A percentile compares a stretch with the other conserved stretches of the same genome.
These are phyloP conservation scores for Eidolon dupreanum DNA, from an alignment of 2,797 vertebrate genomes.

Conservation along the genomic window DNA sequence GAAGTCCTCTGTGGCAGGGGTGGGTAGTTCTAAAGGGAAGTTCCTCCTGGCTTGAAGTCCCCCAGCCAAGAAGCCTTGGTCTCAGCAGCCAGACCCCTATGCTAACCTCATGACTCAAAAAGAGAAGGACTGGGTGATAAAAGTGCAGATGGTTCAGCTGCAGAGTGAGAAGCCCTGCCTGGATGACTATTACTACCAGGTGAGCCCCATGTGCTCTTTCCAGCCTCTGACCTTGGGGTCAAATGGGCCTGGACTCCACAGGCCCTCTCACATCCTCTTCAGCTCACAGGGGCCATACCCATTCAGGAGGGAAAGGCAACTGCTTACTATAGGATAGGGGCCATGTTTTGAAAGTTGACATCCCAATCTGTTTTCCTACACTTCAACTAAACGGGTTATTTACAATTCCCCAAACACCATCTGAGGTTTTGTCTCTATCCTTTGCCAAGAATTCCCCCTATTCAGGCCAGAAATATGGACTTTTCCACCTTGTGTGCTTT, in stretches of 20 bases:
- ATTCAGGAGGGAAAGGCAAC: neutral
- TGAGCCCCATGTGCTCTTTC: constrained; percentile 63
- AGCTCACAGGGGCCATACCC: neutral
- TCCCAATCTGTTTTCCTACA: neutral
- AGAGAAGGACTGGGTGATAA: constrained; percentile 97
- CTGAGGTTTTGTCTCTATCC: neutral
- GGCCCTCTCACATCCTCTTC: neutral
- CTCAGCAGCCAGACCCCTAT: constrained; percentile 88
- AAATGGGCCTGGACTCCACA: neutral
- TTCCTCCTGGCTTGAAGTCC: constrained; percentile 65
- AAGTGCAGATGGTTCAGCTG: constrained; percentile 96
- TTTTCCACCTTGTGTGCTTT: neutral
- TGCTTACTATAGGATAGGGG: neutral
- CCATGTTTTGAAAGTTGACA: neutral
- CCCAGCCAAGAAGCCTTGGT: constrained; percentile 85
- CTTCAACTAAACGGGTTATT: neutral
- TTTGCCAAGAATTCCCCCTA: constrained; percentile 1
- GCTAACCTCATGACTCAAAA: constrained; percentile 92
- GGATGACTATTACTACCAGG: constrained; percentile 96
- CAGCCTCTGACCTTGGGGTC: neutral
- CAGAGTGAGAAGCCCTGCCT: constrained; percentile 94
- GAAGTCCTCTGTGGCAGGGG: neutral
- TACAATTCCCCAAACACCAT: neutral
- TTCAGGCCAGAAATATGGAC: neutral
- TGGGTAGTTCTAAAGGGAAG: neutral